A percentile compares a stretch with the other conserved stretches of the same genome.
Conservation (phyloP, 2,888 invertebrate genomes). For the Tipula unca region DNA sequence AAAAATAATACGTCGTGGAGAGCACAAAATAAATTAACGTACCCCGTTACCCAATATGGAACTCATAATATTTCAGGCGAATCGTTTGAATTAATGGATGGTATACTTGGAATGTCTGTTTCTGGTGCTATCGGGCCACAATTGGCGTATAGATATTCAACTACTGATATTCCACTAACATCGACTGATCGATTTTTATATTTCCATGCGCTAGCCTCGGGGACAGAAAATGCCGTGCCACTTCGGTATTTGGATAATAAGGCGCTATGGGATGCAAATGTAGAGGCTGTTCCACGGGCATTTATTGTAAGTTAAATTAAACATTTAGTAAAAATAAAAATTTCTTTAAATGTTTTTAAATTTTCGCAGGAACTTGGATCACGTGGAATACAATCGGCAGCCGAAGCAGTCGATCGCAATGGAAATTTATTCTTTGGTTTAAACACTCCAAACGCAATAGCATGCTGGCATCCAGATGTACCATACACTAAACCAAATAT, state of each 20-base stretch:
- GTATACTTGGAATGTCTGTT: slow-evolving; percentile 52
- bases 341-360: not conserved
- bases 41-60: slow-evolving; percentile 50
- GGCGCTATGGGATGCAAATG: slow-evolving; percentile 41
- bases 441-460: slow-evolving; percentile 56
- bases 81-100: slow-evolving; percentile 59
- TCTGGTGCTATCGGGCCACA: slow-evolving; percentile 30
- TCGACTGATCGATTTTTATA: slow-evolving; percentile 44
- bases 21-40: slow-evolving; percentile 47
- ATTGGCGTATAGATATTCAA: slow-evolving; percentile 32
- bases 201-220: slow-evolving; percentile 56
- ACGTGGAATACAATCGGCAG: slow-evolving; percentile 60
- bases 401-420: slow-evolving; percentile 58
- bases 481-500: slow-evolving; percentile 50
- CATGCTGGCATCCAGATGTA: slow-evolving; percentile 63
- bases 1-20: slow-evolving; percentile 45
- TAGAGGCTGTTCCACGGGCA: slow-evolving; percentile 43
- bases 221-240: slow-evolving; percentile 50
- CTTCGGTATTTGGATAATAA: slow-evolving; percentile 50
- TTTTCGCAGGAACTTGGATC: slow-evolving; percentile 39
- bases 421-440: slow-evolving; percentile 61
- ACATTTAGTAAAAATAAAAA: not conserved
- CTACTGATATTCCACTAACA: not conserved
- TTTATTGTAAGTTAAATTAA: slow-evolving; percentile 37
- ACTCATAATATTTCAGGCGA: slow-evolving; percentile 49